Evolutionary conservation across 2,113 vertebrate genomes (phyloP).

Genomic region (Ammodytes dubius): DNA sequence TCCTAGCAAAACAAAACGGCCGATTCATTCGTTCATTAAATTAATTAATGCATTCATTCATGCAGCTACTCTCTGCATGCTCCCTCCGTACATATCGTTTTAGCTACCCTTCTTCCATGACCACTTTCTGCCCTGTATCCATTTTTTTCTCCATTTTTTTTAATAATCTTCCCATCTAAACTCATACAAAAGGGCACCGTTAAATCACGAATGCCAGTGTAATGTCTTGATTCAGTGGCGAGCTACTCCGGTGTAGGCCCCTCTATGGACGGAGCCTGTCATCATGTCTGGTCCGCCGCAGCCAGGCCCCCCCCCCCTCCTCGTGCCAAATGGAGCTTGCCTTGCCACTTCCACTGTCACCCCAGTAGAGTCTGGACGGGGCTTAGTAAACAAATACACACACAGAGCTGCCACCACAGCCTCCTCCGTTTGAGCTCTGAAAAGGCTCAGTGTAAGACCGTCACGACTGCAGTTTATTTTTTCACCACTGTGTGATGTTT

Average conservation of each 20-base stretch:
- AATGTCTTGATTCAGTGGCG: conserved; percentile 41
- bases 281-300: conserved; percentile 40
- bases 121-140: conserved; percentile 6
- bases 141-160: background rate
- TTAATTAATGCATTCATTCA: conserved; percentile 51
- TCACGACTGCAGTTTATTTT: background rate
- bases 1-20: conserved; percentile 75
- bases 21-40: conserved; percentile 75
- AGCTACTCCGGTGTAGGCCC: conserved; percentile 11
- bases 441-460: background rate
- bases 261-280: conserved; percentile 28
- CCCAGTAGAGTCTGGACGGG: background rate
- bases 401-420: background rate
- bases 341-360: conserved; percentile 27
- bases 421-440: background rate
- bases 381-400: conserved; percentile 10
- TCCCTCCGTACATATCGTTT: background rate
- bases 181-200: conserved; percentile 32
- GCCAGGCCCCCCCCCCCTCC: conserved; percentile 9
- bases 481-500: background rate
- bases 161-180: conserved; percentile 31
- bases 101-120: background rate
- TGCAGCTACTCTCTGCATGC: conserved; percentile 12
- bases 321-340: conserved; percentile 34
- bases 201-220: conserved; percentile 51